phyloP scores from a whole-genome alignment of 2,888 invertebrate species.

The Lycaena phlaeas region DNA sequence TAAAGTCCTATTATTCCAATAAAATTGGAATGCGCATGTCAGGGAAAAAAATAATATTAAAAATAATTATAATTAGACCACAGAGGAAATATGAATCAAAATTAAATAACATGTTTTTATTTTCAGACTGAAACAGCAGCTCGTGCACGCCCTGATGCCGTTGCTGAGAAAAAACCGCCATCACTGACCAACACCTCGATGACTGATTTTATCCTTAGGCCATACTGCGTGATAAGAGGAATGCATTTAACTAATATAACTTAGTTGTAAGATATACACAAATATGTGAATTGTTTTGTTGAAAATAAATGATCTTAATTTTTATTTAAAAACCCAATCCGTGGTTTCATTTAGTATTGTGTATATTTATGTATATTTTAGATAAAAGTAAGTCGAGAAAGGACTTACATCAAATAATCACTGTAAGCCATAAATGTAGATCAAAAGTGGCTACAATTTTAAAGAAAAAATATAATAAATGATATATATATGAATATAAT shows the following conservation, averaged over 20 bases:
- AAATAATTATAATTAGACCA: too few relatives aligned
- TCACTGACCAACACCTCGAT: conserved; percentile 31
- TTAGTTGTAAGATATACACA: conserved; percentile 30
- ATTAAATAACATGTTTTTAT: conserved; percentile 7
- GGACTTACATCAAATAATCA: too few relatives aligned
- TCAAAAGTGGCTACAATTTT: too few relatives aligned
- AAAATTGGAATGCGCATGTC: too few relatives aligned
- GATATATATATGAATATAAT: too few relatives aligned
- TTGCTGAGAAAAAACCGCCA: conserved; percentile 58
- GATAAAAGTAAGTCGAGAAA: too few relatives aligned
- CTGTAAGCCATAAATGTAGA: too few relatives aligned
- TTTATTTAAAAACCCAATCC: conserved; percentile 64
- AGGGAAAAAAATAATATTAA: too few relatives aligned
- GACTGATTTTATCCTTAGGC: conserved; percentile 12
- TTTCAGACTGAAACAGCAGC: conserved; percentile 64
- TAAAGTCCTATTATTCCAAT: too few relatives aligned
- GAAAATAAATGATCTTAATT: conserved; percentile 59
- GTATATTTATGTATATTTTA: too few relatives aligned
- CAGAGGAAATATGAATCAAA: too few relatives aligned
- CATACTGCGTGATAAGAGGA: conserved; percentile 30
- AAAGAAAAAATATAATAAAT: too few relatives aligned
- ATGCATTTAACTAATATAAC: conserved; percentile 51
- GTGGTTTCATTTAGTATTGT: conserved; percentile 1
- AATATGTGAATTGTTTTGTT: conserved; percentile 59
- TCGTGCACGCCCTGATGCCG: conserved; percentile 68